Conservation (phyloP, 2,888 invertebrate species). For the Dinocampus coccinellae region DNA sequence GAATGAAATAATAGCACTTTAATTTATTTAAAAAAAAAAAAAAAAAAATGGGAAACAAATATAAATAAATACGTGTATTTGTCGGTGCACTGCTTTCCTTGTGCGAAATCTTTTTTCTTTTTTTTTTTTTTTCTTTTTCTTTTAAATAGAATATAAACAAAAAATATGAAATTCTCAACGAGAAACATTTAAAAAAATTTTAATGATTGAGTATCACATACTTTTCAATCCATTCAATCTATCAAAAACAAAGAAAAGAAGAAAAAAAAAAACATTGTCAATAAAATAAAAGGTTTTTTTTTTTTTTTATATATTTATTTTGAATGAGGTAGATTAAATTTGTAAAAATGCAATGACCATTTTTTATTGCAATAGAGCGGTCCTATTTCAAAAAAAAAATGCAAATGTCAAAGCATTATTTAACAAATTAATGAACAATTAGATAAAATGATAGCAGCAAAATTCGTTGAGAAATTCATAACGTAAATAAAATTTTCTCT, state of each 20-base stretch:
- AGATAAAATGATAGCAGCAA: conserved; percentile 8
- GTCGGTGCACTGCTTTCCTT: conserved; percentile 9
- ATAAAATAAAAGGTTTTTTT: background rate
- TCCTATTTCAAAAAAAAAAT: conserved; percentile 50
- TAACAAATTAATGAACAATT: background rate
- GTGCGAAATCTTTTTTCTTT: too few species aligned
- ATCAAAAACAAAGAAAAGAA: background rate
- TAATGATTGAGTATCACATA: background rate
- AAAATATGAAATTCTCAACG: background rate
- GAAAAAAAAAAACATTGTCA: too few species aligned
- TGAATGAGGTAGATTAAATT: background rate
- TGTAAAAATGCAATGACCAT: background rate
- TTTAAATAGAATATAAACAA: background rate
- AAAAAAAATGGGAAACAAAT: background rate
- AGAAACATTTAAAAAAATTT: background rate
- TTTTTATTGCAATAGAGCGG: conserved; percentile 48
- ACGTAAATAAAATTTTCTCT: conserved; percentile 30
- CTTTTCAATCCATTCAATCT: background rate
- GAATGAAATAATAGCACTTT: too few species aligned
- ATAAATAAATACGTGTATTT: background rate
- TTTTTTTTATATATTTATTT: background rate
- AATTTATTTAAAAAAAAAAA: background rate
- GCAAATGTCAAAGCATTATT: conserved; percentile 25
- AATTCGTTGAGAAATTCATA: conserved; percentile 10
- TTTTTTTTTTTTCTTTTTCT: too few species aligned